Evolutionary conservation across 2,113 vertebrate species (phyloP).

Genomic region (chimpanzee (Pan troglodytes)): DNA sequence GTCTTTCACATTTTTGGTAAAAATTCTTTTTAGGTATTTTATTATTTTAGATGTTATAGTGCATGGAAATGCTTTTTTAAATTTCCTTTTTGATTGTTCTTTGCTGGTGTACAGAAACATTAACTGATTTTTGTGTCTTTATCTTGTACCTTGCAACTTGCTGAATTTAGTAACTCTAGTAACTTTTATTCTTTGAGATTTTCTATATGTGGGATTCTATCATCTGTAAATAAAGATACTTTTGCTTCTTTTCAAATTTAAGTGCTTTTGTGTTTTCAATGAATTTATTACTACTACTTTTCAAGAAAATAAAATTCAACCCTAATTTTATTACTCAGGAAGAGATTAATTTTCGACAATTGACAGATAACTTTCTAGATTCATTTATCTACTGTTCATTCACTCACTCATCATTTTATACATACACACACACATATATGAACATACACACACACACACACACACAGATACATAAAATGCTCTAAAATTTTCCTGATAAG

Average conservation of each 20-base stretch:
- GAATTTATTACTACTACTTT: background rate
- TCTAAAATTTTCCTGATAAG: background rate
- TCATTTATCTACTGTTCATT: background rate
- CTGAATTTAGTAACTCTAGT: background rate
- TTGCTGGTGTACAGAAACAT: background rate
- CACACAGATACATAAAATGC: background rate
- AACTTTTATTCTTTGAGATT: background rate
- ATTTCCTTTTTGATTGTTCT: background rate
- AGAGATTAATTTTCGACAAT: background rate
- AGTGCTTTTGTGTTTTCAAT: background rate
- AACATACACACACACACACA: background rate
- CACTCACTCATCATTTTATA: background rate
- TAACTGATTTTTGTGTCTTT: background rate
- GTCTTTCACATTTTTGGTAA: background rate
- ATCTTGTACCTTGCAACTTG: background rate
- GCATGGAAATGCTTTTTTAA: background rate
- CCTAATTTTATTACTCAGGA: background rate
- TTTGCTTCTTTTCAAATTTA: background rate
- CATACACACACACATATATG: background rate
- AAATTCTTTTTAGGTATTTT: background rate
- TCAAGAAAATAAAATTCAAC: conserved; percentile 9
- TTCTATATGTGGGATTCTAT: background rate
- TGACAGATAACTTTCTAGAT: background rate
- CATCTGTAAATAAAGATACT: background rate
- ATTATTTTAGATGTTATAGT: background rate